Conservation (phyloP, 1,140 invertebrate species). For the Idris sp. region DNA sequence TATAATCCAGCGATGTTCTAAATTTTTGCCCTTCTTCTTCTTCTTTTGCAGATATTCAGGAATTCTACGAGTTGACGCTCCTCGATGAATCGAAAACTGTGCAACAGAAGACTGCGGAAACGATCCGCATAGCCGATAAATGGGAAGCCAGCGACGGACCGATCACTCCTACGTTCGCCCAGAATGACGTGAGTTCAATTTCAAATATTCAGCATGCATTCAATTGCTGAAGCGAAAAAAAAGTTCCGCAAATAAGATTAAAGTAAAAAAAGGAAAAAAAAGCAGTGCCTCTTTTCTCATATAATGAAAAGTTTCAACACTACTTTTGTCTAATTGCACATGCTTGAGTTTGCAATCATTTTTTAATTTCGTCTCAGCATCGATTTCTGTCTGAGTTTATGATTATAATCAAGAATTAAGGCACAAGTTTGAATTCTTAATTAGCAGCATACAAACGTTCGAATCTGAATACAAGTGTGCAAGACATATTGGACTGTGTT, state of each 20-base stretch:
- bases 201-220: conserved; percentile 54
- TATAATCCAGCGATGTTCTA: conserved; percentile 41
- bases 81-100: conserved; percentile 96
- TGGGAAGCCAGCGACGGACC: conserved; percentile 90
- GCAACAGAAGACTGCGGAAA: conserved; percentile 97
- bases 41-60: conserved; percentile 95
- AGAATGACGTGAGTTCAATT: conserved; percentile 81
- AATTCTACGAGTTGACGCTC: conserved; percentile 98
- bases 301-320: conserved; percentile 40
- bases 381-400: too few species aligned
- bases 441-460: too few species aligned
- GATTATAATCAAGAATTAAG: too few species aligned
- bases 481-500: too few species aligned
- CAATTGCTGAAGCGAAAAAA: conserved; percentile 29
- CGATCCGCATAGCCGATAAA: conserved; percentile 95
- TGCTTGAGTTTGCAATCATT: too few species aligned
- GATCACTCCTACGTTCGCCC: conserved; percentile 80
- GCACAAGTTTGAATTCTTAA: too few species aligned
- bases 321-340: conserved; percentile 25
- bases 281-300: neutral
- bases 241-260: conserved; percentile 18
- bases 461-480: too few species aligned
- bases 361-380: too few species aligned
- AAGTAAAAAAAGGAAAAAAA: conserved; percentile 3
- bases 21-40: conserved; percentile 59